Evolutionary conservation across 2,113 vertebrate species (phyloP).

Genomic region (Scomber scombrus): DNA sequence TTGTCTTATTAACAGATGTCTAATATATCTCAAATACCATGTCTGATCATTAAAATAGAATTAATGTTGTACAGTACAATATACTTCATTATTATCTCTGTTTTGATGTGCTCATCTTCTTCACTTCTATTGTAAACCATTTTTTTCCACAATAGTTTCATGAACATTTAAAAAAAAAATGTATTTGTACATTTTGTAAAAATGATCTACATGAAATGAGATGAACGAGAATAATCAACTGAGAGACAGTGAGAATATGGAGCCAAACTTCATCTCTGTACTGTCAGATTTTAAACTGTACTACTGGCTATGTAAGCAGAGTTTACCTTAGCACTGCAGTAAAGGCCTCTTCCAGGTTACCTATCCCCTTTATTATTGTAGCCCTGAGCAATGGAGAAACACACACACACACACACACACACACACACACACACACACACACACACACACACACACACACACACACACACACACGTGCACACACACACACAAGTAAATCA

Average conservation of each 20-base stretch:
- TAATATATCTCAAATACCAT: no score
- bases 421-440: slow-evolving; percentile 17
- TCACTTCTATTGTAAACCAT: not conserved
- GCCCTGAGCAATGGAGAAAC: slow-evolving; percentile 54
- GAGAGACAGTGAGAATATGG: not conserved
- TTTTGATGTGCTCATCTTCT: not conserved
- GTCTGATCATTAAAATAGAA: no score
- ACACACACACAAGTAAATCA: slow-evolving; percentile 46
- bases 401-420: slow-evolving; percentile 13
- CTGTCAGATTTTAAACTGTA: slow-evolving; percentile 30
- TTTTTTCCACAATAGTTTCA: no score
- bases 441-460: slow-evolving; percentile 11
- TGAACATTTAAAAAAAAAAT: not conserved
- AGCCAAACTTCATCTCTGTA: slow-evolving; percentile 29
- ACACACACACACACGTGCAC: slow-evolving; percentile 14
- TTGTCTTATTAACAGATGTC: no score
- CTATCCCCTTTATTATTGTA: slow-evolving; percentile 67
- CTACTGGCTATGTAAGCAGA: slow-evolving; percentile 39
- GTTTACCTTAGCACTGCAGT: slow-evolving; percentile 45
- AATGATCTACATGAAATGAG: not conserved
- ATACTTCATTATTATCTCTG: not conserved
- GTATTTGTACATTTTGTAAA: not conserved
- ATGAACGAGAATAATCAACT: no score
- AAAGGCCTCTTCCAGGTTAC: slow-evolving; percentile 60
- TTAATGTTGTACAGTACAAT: no score